Evolutionary conservation across 2,797 vertebrate genomes (phyloP).

Genomic region (Poecilia velifera): DNA sequence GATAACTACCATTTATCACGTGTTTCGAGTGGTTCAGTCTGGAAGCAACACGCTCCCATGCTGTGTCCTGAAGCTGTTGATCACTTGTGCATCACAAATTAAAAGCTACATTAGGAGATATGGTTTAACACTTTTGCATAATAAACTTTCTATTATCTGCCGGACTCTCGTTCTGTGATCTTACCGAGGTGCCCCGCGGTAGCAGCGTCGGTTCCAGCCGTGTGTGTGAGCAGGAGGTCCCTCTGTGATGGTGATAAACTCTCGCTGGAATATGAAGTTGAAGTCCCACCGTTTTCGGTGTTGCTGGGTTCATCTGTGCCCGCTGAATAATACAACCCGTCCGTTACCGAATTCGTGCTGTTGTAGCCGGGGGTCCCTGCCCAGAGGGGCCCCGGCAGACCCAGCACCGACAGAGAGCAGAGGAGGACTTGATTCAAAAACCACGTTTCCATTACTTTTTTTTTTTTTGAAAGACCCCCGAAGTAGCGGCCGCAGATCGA

Average conservation of each 20-base stretch:
- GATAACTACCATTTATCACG: not conserved
- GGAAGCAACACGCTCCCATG: not conserved
- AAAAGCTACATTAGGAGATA: not conserved
- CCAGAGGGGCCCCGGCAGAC: constrained; percentile 66
- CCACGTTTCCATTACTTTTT: constrained; percentile 77
- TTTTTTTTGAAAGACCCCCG: constrained; percentile 40
- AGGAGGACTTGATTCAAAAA: constrained; percentile 66
- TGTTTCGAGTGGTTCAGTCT: not conserved
- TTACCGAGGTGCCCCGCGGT: constrained; percentile 70
- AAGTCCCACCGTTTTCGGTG: constrained; percentile 41
- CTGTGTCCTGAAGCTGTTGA: not conserved
- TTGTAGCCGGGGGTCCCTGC: constrained; percentile 63
- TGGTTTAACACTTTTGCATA: not conserved
- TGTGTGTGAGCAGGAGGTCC: constrained; percentile 59
- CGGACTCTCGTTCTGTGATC: constrained; percentile 8
- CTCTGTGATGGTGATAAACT: constrained; percentile 68
- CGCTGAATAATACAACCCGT: constrained; percentile 25
- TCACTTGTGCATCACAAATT: not conserved
- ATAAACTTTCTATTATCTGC: not conserved
- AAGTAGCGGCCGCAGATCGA: constrained; percentile 47
- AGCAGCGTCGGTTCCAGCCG: constrained; percentile 43
- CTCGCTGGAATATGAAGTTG: constrained; percentile 55
- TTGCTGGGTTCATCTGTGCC: constrained; percentile 17
- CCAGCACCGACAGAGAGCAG: constrained; percentile 65
- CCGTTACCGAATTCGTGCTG: constrained; percentile 51